These are phyloP conservation scores for Euleptes europaea DNA, from an alignment of 2,113 vertebrate species.

Conservation along the genomic window DNA sequence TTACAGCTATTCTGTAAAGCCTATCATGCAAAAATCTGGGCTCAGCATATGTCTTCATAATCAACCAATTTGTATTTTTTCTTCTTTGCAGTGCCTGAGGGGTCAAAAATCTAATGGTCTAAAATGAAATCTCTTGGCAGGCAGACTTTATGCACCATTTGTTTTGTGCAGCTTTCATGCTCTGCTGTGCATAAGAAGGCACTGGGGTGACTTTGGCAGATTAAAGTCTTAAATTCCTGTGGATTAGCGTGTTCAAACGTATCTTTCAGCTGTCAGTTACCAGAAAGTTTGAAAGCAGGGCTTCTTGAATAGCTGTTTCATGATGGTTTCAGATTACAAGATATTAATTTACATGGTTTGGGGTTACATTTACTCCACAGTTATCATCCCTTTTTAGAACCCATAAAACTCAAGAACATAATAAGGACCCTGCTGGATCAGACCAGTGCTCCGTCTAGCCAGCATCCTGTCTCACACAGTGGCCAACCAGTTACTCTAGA, in stretches of 20 bases:
- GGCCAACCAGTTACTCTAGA: no score
- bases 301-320: slow-evolving; percentile 35
- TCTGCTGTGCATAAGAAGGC: slow-evolving; percentile 56
- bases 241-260: slow-evolving; percentile 62
- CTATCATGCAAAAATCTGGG: neutral
- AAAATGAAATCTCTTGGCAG: slow-evolving; percentile 54
- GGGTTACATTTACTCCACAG: neutral
- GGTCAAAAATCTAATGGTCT: slow-evolving; percentile 26
- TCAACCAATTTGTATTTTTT: slow-evolving; percentile 22
- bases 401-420: neutral
- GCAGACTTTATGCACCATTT: slow-evolving; percentile 44
- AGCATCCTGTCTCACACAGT: no score
- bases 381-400: neutral
- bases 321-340: slow-evolving; percentile 26
- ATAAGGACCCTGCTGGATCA: no score
- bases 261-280: slow-evolving; percentile 65
- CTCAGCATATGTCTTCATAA: slow-evolving; percentile 27
- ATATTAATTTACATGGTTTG: no score
- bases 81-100: slow-evolving; percentile 1
- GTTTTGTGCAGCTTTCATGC: slow-evolving; percentile 56
- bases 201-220: slow-evolving; percentile 57
- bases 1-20: neutral
- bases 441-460: no score
- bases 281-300: slow-evolving; percentile 21
- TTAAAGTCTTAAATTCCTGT: slow-evolving; percentile 63